Percentiles rank a stretch among this genome's conserved stretches.
Conservation (phyloP, 2,113 vertebrate species). For the Ailuropoda melanoleuca region DNA sequence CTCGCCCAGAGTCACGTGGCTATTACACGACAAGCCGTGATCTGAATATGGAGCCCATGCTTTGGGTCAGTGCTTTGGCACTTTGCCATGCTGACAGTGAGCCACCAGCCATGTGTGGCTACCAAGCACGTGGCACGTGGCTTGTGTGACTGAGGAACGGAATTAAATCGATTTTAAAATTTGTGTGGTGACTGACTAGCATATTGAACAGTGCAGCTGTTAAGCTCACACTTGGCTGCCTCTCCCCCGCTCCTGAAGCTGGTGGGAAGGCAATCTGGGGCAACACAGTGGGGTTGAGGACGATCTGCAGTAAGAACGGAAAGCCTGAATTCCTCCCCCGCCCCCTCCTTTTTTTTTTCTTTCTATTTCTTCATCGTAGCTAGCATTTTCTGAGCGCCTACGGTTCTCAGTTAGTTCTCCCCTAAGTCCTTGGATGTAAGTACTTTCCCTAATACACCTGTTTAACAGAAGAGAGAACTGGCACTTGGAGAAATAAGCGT, state of each 20-base stretch:
- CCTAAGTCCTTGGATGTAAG: background rate
- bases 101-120: rapidly evolving
- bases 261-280: background rate
- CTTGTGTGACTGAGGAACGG: background rate
- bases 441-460: background rate
- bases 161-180: background rate
- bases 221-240: rapidly evolving
- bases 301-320: background rate
- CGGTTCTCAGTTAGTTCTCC: background rate
- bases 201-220: rapidly evolving
- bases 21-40: background rate
- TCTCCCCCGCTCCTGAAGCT: background rate
- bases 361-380: background rate
- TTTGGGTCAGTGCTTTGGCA: background rate
- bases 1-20: background rate
- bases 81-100: rapidly evolving
- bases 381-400: background rate
- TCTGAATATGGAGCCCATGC: rapidly evolving
- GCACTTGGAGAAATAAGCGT: background rate
- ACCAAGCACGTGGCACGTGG: background rate
- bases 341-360: background rate
- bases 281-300: rapidly evolving
- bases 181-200: background rate
- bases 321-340: background rate
- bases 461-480: background rate